These are phyloP conservation scores for Puffinus mauretanicus DNA, from an alignment of 2,113 vertebrate species.

Conservation along the genomic window DNA sequence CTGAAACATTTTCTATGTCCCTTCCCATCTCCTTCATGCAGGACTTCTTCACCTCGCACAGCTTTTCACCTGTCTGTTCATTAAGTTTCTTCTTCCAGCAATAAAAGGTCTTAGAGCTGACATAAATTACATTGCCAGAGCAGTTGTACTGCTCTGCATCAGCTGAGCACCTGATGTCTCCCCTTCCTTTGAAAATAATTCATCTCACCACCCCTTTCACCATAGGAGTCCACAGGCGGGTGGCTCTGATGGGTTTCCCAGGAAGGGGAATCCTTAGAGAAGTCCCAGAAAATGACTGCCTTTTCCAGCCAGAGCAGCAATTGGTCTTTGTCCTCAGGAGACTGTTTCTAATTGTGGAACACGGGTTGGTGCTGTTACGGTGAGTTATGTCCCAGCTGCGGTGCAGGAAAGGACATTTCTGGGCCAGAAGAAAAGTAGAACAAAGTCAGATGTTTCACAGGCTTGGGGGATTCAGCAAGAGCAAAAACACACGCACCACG, in stretches of 20 bases:
- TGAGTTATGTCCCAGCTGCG: neutral
- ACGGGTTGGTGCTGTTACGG: neutral
- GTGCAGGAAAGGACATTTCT: neutral
- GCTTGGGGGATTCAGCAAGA: neutral
- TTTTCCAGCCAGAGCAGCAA: neutral
- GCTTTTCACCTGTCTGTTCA: neutral
- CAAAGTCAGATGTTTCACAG: neutral
- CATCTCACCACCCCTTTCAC: neutral
- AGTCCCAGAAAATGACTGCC: neutral
- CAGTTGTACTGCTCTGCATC: neutral
- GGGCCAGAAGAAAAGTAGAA: neutral
- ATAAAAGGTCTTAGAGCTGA: neutral
- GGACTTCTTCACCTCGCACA: neutral
- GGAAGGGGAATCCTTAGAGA: neutral
- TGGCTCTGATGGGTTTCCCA: neutral
- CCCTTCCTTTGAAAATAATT: neutral
- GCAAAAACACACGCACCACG: accelerated
- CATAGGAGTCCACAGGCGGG: neutral
- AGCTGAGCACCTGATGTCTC: neutral
- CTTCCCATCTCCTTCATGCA: neutral
- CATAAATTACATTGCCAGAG: neutral
- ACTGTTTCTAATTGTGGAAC: neutral
- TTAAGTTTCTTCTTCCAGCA: neutral
- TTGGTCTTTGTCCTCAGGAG: neutral
- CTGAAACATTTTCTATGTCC: neutral